These are phyloP conservation scores for Drosophila differens DNA, from an alignment of 2,888 invertebrate species.

Conservation along the genomic window DNA sequence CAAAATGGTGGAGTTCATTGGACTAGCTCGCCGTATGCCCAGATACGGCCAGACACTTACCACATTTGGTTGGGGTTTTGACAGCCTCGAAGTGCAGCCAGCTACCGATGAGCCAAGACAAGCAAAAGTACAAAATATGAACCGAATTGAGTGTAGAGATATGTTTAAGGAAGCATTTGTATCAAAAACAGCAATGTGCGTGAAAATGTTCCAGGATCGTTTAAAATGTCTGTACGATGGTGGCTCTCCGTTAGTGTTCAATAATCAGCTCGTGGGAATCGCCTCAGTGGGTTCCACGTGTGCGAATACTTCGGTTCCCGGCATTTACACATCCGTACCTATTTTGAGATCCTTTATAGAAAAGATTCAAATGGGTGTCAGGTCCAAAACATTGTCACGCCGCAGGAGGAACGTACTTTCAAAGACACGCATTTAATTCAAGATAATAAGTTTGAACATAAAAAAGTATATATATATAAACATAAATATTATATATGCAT, in stretches of 20 bases:
- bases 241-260: conserved; percentile 33
- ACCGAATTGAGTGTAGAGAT: neutral
- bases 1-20: conserved; percentile 48
- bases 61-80: conserved; percentile 45
- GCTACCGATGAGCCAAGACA: neutral
- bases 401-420: neutral
- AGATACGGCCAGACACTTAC: neutral
- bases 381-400: neutral
- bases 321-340: conserved; percentile 40
- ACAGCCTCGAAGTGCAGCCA: conserved; percentile 9
- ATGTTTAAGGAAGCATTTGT: neutral
- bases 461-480: neutral
- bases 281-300: conserved; percentile 42
- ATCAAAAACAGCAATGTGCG: conserved; percentile 13
- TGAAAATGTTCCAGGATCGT: conserved; percentile 18
- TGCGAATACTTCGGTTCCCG: conserved; percentile 26
- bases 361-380: neutral
- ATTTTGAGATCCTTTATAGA: conserved; percentile 13
- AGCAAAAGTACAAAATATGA: neutral
- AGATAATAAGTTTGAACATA: neutral
- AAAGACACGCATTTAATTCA: neutral
- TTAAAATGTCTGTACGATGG: conserved; percentile 33
- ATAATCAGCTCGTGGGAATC: conserved; percentile 39
- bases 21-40: neutral
- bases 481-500: neutral